Evolutionary conservation across 2,797 vertebrate genomes (phyloP).

Genomic region (Hylomyscus alleni): DNA sequence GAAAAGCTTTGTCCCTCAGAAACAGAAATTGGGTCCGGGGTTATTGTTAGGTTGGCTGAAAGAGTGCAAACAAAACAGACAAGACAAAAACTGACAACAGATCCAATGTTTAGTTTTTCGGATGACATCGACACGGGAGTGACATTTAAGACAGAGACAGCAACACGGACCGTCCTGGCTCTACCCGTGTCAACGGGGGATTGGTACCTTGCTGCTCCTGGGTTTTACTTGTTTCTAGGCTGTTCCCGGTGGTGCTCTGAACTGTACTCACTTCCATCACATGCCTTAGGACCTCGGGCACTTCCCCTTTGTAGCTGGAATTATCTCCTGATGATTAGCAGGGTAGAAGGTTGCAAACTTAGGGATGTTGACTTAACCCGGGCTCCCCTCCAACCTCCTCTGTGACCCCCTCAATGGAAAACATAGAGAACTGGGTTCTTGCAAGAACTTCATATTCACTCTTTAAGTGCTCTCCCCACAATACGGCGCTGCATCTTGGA

Average conservation of each 20-base stretch:
- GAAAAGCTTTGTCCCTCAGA: constrained; percentile 85
- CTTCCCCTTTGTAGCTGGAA: constrained; percentile 78
- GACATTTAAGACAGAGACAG: constrained; percentile 73
- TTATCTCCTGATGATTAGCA: constrained; percentile 83
- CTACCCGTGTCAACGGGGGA: constrained; percentile 5
- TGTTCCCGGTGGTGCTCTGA: constrained; percentile 81
- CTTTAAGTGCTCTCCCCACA: neutral
- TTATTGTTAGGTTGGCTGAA: constrained; percentile 85
- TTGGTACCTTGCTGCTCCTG: constrained; percentile 80
- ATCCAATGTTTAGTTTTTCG: constrained; percentile 72
- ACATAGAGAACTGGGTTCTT: neutral
- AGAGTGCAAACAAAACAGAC: constrained; percentile 81
- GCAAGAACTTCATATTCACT: neutral
- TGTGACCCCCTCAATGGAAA: neutral
- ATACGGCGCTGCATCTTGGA: constrained; percentile 76
- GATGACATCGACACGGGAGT: neutral
- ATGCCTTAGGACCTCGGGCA: constrained; percentile 64
- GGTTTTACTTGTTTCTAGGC: constrained; percentile 80
- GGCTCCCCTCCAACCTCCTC: constrained; percentile 65
- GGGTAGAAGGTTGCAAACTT: constrained; percentile 80
- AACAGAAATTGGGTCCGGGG: constrained; percentile 79
- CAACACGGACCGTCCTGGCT: constrained; percentile 46
- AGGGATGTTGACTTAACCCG: constrained; percentile 56
- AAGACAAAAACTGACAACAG: constrained; percentile 78
- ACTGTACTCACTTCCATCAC: constrained; percentile 82